Base-by-base conservation (phyloP, 2,888 invertebrate genomes). In the Leptinotarsa tumamoca region DNA sequence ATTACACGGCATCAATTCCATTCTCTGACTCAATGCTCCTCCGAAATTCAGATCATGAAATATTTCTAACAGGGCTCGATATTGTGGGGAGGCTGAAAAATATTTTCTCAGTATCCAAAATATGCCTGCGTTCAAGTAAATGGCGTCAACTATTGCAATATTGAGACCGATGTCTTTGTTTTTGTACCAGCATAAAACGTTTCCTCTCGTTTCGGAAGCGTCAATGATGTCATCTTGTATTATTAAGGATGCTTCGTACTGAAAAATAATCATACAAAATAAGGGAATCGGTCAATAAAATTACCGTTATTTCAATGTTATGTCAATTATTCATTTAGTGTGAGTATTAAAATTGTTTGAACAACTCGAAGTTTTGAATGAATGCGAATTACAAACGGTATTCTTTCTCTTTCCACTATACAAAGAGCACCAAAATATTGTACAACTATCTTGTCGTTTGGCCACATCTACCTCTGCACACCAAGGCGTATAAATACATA, bases 171-270 rank as follows among this genome's bases (percentile, higher is more conserved):
- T 23, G 10, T 58, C 71, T n/a, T 58, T 23, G 18, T 43, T 71
- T 27, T 71, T 71, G 71, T 21, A 71, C 71, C 71, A 71, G 17
- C 21, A 49, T 43, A 51, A 58, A 17, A 58, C n/a, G 4, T 63
- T 71, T 43, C 61, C 58, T 3, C 71, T 56, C 10, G 27, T 51
- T 17, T 71, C 71, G 1, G 71, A 71, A 2, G 56, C 17, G 56
- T 71, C 71, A 17, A 71, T 27, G 2, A 71, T 71, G 61, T 71
- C 71, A 18, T 71, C 71, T 58, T 61, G 61, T 43, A 71, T 33
- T 61, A 71, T 56, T 43, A 61, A 49, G 15, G 71, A 71, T 15
- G 49, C 61, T 71, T 71, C 71, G 21, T 49, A 49, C 71, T 71
- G 50, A 63, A 71, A 70, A 15, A 23, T 2, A 63, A 4, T 27